Evolutionary conservation across 2,888 invertebrate genomes (phyloP), one percentile per base, ranked within the genome.

Genomic region (Phalera bucephala): DNA sequence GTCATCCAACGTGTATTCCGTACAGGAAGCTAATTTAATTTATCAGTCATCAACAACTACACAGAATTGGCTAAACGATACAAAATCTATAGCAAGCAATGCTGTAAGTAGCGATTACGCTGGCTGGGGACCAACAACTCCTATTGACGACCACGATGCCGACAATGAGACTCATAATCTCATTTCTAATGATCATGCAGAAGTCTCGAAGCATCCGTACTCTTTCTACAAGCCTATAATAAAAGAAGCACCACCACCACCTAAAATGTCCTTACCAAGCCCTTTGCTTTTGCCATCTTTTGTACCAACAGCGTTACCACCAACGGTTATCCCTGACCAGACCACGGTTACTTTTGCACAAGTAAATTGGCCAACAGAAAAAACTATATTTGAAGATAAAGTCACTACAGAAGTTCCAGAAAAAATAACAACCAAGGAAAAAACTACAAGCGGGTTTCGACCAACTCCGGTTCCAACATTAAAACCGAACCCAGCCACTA

Each of bases 1-100:
- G 27, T 81, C 88, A 6, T 83, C 91, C 1, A n/a, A n/a, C n/a
- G n/a, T n/a, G n/a, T 92, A 80, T 42, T 76, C 92, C 20, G 72
- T 93, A 5, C 92, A 93, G 69, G 91, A 93, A 67, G 88, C 93
- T 1, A 93, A 93, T 66, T 78, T 93, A 36, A 90, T 93, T 34
- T 93, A 93, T 56, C 93, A 93, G 51, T 91, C 93, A 6, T 93
- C 92, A 23, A 91, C 91, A 23, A 74, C 84, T 2, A 84, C 71
- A 47, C 81, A 89, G 36, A 89, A 90, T 39, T 91, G 91, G 90
- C 71, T 50, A 17, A 83, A 81, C 59, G 65, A 79, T 39, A 81
- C 82, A 6, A 73, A 74, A 45, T 37, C 64, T 14, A 45, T 68
- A 20, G 54, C 69, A 13, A 70, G 73, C 17, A 80, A 68, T 33